Evolutionary conservation across 2,797 vertebrate genomes (phyloP), one percentile per base, ranked within the genome.

Genomic region (Chelon auratus): DNA sequence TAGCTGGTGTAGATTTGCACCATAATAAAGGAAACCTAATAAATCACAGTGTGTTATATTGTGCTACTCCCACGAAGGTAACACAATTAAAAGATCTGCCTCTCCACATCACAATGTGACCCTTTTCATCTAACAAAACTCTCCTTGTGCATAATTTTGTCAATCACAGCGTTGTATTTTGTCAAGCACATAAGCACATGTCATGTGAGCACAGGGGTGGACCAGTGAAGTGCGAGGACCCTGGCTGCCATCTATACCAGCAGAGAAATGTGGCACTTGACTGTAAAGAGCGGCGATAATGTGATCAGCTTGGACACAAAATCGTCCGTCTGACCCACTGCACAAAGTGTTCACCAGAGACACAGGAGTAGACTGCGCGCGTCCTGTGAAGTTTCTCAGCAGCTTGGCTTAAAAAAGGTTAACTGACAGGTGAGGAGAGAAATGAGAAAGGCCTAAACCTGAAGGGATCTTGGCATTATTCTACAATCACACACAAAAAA

Each of bases 211-310:
- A 33, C 30, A 33, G 30, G 5, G 30, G 30, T 33, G 30, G 30
- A 33, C 6, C 7, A 8, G 5, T 33, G 40, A 45, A 24, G 33
- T 56, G 60, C 24, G 20, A 57, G n/a, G 58, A 56, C 20, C 13
- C 61, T 57, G 59, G 18, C 57, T 72, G 67, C n/a, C 58, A 80
- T 40, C 60, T 51, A 30, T 30, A 68, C 56, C 72, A 83, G 39
- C 42, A 45, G 17, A 81, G 74, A 87, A 88, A 87, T 89, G 72
- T 81, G 53, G 33, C 90, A 88, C 76, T 66, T 68, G 20, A 55
- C 66, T 77, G 81, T 64, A 57, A 86, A 81, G 73, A 75, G 62
- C 56, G 26, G 77, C 80, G 65, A 86, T 80, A 69, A 77, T 62
- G 62, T 81, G 75, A 64, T 33, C 59, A 54, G 30, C 48, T 20